phyloP scores from a whole-genome alignment of 2,113 vertebrate genomes.

The Pelecanoides urinatrix region DNA sequence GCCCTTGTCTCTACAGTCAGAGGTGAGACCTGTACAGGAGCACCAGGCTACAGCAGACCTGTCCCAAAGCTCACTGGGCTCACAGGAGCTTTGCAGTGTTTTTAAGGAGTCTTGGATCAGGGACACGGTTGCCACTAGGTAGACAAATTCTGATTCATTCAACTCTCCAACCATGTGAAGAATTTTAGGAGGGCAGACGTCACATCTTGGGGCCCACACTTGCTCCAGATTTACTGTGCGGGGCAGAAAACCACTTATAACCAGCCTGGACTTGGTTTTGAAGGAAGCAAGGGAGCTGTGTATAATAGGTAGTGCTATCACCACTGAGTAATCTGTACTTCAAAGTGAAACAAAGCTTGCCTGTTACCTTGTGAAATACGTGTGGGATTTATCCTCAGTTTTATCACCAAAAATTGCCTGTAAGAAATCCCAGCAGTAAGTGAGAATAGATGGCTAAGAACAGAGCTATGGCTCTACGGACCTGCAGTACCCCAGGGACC shows the following conservation, averaged over 20 bases:
- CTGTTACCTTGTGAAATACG: background rate
- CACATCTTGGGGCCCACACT: background rate
- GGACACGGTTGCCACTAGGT: background rate
- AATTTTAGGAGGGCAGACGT: background rate
- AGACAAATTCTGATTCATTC: background rate
- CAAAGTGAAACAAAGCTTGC: slow-evolving; percentile 28
- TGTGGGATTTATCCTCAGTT: background rate
- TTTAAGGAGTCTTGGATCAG: background rate
- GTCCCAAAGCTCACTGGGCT: background rate
- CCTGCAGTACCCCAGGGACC: background rate
- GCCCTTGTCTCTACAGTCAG: background rate
- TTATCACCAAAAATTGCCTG: slow-evolving; percentile 6
- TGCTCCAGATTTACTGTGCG: background rate
- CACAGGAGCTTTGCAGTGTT: background rate
- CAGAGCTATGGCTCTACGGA: background rate
- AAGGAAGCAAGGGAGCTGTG: background rate
- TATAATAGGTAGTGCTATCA: background rate
- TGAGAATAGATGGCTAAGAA: slow-evolving; percentile 3
- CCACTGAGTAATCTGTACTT: background rate
- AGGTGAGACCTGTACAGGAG: background rate
- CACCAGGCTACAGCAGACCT: background rate
- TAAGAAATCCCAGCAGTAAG: background rate
- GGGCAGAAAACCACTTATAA: background rate
- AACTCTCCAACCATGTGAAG: background rate
- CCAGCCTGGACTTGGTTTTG: background rate